Conservation (phyloP, 2,797 vertebrate genomes). For the Mus spretus region DNA sequence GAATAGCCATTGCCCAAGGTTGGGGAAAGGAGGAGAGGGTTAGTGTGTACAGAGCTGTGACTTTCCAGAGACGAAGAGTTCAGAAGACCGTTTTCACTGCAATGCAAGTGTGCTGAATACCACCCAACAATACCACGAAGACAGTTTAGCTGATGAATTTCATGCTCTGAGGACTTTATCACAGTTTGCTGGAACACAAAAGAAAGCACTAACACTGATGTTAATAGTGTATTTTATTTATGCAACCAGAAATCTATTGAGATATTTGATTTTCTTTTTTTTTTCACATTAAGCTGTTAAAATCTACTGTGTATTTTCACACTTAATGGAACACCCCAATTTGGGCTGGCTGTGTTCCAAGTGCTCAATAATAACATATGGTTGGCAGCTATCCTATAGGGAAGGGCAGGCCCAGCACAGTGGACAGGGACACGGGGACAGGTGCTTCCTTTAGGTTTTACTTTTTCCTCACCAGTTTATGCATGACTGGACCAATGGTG, state of each 20-base stretch:
- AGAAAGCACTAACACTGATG: not conserved
- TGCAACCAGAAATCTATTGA: not conserved
- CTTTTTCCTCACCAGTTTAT: not conserved
- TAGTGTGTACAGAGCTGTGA: not conserved
- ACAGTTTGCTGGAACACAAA: not conserved
- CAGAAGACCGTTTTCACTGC: not conserved
- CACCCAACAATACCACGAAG: not conserved
- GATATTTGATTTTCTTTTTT: not conserved
- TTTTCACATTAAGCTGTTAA: not conserved
- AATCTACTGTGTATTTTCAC: not conserved
- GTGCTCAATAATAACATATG: not conserved
- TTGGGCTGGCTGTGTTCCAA: not conserved
- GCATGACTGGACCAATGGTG: not conserved
- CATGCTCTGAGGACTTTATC: not conserved
- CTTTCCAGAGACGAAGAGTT: not conserved
- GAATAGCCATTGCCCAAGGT: not conserved
- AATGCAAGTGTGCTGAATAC: not conserved
- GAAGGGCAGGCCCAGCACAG: not conserved
- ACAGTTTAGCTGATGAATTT: not conserved
- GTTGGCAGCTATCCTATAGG: not conserved
- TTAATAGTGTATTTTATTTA: slow-evolving; percentile 41
- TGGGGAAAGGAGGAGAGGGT: not conserved
- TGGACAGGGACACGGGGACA: not conserved
- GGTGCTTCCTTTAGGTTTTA: not conserved
- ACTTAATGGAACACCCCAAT: not conserved